Evolutionary conservation across 2,888 invertebrate genomes (phyloP).

Genomic region (Xestia xanthographa): DNA sequence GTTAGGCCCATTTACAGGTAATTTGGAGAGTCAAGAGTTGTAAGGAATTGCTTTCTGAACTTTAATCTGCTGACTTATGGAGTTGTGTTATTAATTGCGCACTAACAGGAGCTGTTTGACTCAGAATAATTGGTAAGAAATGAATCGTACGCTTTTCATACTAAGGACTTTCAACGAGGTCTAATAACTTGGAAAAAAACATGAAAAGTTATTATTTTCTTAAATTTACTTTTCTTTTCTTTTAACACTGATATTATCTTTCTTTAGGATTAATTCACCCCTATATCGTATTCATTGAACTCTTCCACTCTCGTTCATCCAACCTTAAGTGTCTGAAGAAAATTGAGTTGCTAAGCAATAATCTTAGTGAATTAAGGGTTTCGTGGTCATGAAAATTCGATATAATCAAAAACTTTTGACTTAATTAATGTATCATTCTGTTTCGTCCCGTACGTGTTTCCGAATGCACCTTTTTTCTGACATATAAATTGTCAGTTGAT

Average conservation of each 20-base stretch:
- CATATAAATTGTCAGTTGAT: too few relatives aligned
- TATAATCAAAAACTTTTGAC: not conserved
- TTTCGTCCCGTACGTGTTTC: too few relatives aligned
- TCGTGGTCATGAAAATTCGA: not conserved
- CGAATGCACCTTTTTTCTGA: too few relatives aligned
- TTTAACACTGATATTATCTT: not conserved
- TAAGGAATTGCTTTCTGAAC: conserved; percentile 11
- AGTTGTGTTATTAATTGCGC: not conserved
- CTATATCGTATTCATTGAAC: not conserved
- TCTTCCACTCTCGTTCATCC: not conserved
- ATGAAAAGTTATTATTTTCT: not conserved
- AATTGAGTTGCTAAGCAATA: not conserved
- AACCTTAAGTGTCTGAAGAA: not conserved
- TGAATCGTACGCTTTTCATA: not conserved
- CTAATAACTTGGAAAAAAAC: not conserved
- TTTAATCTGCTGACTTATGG: conserved; percentile 22
- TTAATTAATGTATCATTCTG: not conserved
- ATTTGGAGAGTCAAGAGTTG: conserved; percentile 19
- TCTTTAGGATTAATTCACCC: not conserved
- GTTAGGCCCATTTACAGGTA: conserved; percentile 24
- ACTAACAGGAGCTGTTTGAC: not conserved
- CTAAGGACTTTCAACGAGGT: not conserved
- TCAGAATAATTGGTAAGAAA: not conserved
- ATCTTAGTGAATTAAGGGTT: not conserved
- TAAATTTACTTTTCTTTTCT: not conserved